phyloP scores from a whole-genome alignment of 1,140 invertebrate species.

The Prorops nasuta region DNA sequence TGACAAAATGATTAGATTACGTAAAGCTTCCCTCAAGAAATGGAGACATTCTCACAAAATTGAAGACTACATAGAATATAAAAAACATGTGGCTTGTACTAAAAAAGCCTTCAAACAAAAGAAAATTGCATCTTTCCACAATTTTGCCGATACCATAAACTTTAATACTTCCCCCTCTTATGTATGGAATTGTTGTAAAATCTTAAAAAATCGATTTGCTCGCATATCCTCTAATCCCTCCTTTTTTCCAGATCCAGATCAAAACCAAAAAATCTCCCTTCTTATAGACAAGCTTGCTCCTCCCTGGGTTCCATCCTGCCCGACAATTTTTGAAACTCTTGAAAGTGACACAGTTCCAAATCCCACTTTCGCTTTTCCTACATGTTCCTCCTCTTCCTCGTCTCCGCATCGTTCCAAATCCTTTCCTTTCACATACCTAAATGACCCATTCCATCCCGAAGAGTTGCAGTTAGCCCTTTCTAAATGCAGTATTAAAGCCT shows the following conservation, averaged over 20 bases:
- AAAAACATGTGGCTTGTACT: neutral
- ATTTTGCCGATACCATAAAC: conserved; percentile 1
- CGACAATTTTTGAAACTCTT: too few species aligned
- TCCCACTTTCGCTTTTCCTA: too few species aligned
- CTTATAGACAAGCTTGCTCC: neutral
- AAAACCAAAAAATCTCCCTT: neutral
- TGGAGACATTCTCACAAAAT: neutral
- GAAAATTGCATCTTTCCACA: neutral
- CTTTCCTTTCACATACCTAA: too few species aligned
- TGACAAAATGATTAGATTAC: neutral
- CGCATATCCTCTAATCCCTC: neutral
- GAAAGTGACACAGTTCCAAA: too few species aligned
- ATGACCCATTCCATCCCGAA: too few species aligned
- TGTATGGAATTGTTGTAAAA: neutral
- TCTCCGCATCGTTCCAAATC: too few species aligned
- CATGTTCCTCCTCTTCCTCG: too few species aligned
- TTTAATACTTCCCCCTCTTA: neutral
- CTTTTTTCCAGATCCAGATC: neutral
- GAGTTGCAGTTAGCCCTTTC: too few species aligned
- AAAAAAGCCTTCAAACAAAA: conserved; percentile 5
- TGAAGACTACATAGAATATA: neutral
- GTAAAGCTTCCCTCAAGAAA: neutral
- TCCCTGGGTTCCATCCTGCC: neutral
- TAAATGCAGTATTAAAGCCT: too few species aligned
- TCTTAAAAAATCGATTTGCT: neutral